Percentiles rank a stretch among this genome's conserved stretches.
phyloP scores from a whole-genome alignment of 2,113 vertebrate genomes.

The Choloepus hoffmanni region DNA sequence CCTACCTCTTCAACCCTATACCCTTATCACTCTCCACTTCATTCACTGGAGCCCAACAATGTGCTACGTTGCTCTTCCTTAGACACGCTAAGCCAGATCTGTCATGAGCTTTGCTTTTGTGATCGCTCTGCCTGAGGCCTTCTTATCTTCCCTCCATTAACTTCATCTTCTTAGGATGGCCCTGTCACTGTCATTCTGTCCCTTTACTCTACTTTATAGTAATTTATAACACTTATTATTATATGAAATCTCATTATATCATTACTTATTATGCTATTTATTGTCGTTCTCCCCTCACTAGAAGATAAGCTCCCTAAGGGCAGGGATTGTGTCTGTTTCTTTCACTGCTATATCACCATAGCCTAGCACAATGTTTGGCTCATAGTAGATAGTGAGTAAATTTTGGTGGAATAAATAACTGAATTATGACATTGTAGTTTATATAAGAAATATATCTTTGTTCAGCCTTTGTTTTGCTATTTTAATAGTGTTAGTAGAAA shows the following conservation, averaged over 20 bases:
- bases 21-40: neutral
- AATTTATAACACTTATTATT: neutral
- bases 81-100: neutral
- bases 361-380: neutral
- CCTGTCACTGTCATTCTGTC: neutral
- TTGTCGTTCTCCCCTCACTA: neutral
- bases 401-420: neutral
- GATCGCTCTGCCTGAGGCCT: neutral
- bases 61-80: neutral
- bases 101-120: neutral
- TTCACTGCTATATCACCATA: neutral
- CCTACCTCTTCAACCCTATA: neutral
- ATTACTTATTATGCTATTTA: neutral
- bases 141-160: constrained; percentile 10
- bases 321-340: neutral
- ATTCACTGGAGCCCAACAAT: neutral
- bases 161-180: neutral
- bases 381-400: neutral
- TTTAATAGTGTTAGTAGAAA: constrained; percentile 1
- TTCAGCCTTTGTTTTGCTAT: neutral
- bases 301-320: neutral
- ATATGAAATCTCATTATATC: neutral
- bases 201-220: neutral
- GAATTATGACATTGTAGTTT: neutral
- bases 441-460: neutral